These are phyloP conservation scores for Elysia crispata DNA, from an alignment of 2,888 invertebrate species.

Conservation along the genomic window DNA sequence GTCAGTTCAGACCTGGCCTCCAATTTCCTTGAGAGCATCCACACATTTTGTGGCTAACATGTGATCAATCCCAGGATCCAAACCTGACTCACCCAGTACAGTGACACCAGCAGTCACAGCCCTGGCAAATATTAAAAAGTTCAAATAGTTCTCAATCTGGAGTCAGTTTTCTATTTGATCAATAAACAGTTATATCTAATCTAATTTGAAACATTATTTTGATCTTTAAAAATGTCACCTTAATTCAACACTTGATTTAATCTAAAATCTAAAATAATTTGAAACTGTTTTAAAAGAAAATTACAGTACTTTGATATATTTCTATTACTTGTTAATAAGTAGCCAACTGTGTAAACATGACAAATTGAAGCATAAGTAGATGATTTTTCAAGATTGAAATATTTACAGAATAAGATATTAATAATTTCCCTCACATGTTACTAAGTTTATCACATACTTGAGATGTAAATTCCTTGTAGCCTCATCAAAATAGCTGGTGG, in stretches of 20 bases:
- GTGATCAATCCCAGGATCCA: slow-evolving; percentile 50
- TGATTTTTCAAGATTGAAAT: background rate
- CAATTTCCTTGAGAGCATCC: slow-evolving; percentile 27
- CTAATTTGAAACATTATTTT: too few species aligned
- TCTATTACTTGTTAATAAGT: too few species aligned
- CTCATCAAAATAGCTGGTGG: slow-evolving; percentile 22
- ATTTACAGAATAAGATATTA: background rate
- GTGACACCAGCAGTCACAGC: slow-evolving; percentile 39
- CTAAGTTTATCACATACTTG: slow-evolving; percentile 1
- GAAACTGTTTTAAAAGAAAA: too few species aligned
- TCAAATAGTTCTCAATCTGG: too few species aligned
- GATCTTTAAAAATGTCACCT: too few species aligned
- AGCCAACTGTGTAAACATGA: too few species aligned
- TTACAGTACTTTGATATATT: too few species aligned
- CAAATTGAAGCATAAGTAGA: background rate
- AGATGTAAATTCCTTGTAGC: slow-evolving; percentile 19
- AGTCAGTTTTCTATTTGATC: too few species aligned
- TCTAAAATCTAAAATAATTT: too few species aligned
- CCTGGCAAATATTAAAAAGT: slow-evolving; percentile 27
- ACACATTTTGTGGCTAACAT: slow-evolving; percentile 44
- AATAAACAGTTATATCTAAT: too few species aligned
- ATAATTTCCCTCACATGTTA: background rate
- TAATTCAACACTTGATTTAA: too few species aligned
- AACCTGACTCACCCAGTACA: slow-evolving; percentile 45
- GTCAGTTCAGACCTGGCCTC: slow-evolving; percentile 42